Evolutionary conservation across 2,113 vertebrate genomes (phyloP).

Genomic region (Corydoras sp.): DNA sequence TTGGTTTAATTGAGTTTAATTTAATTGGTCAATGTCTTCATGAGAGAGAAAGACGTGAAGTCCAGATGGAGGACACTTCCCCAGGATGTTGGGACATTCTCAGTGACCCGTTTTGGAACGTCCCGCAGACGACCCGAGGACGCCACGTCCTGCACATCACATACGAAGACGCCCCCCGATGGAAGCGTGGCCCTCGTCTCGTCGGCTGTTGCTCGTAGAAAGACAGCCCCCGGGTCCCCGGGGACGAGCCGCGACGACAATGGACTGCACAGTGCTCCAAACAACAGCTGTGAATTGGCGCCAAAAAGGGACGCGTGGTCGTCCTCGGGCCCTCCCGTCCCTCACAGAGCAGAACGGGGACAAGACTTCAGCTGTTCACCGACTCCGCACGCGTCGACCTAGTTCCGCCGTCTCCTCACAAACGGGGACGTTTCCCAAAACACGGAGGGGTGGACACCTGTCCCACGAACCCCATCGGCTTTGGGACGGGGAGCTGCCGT

Average conservation of each 20-base stretch:
- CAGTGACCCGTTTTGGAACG: neutral
- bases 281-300: conserved; percentile 47
- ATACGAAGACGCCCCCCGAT: neutral
- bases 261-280: conserved; percentile 24
- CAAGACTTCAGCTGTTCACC: too few species aligned
- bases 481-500: too few species aligned
- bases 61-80: too few species aligned
- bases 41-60: too few species aligned
- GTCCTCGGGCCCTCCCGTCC: conserved; percentile 26
- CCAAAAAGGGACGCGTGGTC: conserved; percentile 28
- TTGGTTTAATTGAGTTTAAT: too few species aligned
- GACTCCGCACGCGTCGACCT: too few species aligned
- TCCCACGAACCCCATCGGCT: too few species aligned
- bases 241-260: conserved; percentile 37
- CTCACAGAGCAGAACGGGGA: neutral
- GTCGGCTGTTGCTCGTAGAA: conserved; percentile 5
- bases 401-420: too few species aligned
- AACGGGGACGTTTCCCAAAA: too few species aligned
- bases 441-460: too few species aligned
- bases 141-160: neutral
- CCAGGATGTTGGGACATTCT: too few species aligned
- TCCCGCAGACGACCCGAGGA: neutral
- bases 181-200: neutral
- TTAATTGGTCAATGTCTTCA: too few species aligned
- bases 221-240: conserved; percentile 17